These are phyloP conservation scores for Neopipo cinnamomea DNA, from an alignment of 2,113 vertebrate genomes.

Conservation along the genomic window DNA sequence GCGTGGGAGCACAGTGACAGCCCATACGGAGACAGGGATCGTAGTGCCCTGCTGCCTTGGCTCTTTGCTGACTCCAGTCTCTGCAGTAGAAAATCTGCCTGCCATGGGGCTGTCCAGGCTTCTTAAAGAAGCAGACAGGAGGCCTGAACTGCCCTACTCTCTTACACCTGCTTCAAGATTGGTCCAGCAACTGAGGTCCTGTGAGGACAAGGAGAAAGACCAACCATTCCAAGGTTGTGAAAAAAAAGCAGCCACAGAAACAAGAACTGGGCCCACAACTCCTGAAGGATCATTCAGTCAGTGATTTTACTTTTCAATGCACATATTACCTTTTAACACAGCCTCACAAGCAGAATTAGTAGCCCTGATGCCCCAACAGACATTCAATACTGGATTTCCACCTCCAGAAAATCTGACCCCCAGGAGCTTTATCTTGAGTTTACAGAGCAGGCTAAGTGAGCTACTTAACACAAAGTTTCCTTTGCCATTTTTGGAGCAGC, in stretches of 20 bases:
- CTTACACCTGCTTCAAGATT: not conserved
- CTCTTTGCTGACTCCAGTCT: not conserved
- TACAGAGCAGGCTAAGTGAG: not conserved
- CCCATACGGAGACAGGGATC: accelerated
- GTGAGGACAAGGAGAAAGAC: not conserved
- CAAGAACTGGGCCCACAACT: not conserved
- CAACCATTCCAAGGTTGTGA: not conserved
- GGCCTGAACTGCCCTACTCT: not conserved
- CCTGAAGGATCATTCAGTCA: not conserved
- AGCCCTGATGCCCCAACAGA: not conserved
- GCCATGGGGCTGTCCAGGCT: not conserved
- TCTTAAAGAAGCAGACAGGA: not conserved
- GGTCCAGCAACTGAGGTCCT: not conserved
- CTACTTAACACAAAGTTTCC: not conserved
- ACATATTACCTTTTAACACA: not conserved
- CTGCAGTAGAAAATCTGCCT: not conserved
- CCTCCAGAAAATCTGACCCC: not conserved
- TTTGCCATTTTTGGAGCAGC: not conserved
- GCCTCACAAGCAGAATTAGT: not conserved
- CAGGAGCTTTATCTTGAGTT: not conserved
- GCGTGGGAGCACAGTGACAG: accelerated
- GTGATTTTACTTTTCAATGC: not conserved
- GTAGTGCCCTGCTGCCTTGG: not conserved
- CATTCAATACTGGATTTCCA: not conserved
- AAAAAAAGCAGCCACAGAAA: not conserved